phyloP scores from a whole-genome alignment of 37 sponge, comb jelly and placozoan genomes.

The Lycopodina hypogea region DNA sequence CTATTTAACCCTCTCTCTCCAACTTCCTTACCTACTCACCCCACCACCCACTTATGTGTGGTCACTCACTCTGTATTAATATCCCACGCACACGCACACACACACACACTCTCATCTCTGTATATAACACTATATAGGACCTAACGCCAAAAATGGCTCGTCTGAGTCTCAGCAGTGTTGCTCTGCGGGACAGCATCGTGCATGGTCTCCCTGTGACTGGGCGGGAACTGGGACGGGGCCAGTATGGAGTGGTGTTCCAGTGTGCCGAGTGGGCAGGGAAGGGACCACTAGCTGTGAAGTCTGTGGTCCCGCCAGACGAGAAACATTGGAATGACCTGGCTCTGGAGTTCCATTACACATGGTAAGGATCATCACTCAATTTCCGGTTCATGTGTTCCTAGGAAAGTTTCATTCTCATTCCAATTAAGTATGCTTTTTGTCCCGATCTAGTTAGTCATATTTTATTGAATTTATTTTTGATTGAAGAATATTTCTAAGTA shows the following conservation, averaged over 20 bases:
- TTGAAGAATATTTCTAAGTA: too few species aligned
- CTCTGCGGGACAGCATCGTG: conserved; percentile 81
- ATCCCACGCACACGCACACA: too few species aligned
- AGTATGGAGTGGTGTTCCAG: conserved; percentile 97
- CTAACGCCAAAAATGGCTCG: conserved; percentile 88
- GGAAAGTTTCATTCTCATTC: neutral
- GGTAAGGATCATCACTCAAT: conserved; percentile 46
- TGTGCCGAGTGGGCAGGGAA: conserved; percentile 94
- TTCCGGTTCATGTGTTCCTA: neutral
- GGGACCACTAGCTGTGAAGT: conserved; percentile 85
- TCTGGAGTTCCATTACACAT: conserved; percentile 97
- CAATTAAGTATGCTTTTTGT: too few species aligned
- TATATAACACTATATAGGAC: conserved; percentile 45
- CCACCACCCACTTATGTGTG: neutral
- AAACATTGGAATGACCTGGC: conserved; percentile 99
- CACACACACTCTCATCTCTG: too few species aligned
- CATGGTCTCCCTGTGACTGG: conserved; percentile 85
- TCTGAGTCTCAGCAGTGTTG: conserved; percentile 72
- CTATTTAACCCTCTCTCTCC: neutral
- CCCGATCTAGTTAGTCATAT: too few species aligned
- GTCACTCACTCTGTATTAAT: neutral
- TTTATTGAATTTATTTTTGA: too few species aligned
- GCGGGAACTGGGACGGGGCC: conserved; percentile 91
- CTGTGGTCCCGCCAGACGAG: conserved; percentile 96
- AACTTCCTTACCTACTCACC: neutral